Base-by-base conservation (phyloP, 2,888 invertebrate species). In the Aleiodes leptofemur region DNA sequence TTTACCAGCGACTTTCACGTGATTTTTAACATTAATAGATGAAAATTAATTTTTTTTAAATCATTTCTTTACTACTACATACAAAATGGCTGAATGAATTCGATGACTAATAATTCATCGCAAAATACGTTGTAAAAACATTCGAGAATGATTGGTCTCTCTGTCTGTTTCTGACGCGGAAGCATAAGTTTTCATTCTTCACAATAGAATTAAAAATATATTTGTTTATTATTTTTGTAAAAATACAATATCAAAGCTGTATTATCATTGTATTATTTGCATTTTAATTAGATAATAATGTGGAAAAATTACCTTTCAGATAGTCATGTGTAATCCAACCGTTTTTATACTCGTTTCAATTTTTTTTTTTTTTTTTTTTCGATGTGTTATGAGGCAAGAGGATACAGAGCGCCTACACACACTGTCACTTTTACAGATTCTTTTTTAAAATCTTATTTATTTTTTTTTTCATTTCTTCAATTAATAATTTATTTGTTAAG, bases 301-400 rank as follows among this genome's bases (percentile, higher is more conserved):
- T 29, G 9, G 5, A 13, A 69, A 59, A 69, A 72, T 69, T 76
- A 76, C 76, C 76, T 75, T 68, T 72, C 57, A 68, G 14, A 50
- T 29, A 14, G 53, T 38, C 76, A 76, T 72, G 38, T 72, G 69
- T 76, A 71, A 76, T 72, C 72, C 72, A 72, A 68, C 56, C 34
- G 56, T 38, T 55, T 34, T 61, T 53, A 38, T 51, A 23, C 64
- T 51, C 16, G 16, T 38, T 38, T 61, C 34, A 29, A 43, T 34
- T 61, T 34, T 23, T 23, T 23, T 23, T 23, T 23, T 23, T 23
- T 23, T 23, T 23, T 23, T 23, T 23, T 34, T 34, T 23, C 16
- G 11, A 14, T n/a, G n/a, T 53, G 51, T 68, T 51, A 31, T 68
- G 31, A 11, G 68, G 51, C 53, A 51, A 51, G 50, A 38, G 38